A percentile compares a stretch with the other conserved stretches of the same genome.
phyloP scores from a whole-genome alignment of 2,113 vertebrate genomes.

The Peucedramus taeniatus region DNA sequence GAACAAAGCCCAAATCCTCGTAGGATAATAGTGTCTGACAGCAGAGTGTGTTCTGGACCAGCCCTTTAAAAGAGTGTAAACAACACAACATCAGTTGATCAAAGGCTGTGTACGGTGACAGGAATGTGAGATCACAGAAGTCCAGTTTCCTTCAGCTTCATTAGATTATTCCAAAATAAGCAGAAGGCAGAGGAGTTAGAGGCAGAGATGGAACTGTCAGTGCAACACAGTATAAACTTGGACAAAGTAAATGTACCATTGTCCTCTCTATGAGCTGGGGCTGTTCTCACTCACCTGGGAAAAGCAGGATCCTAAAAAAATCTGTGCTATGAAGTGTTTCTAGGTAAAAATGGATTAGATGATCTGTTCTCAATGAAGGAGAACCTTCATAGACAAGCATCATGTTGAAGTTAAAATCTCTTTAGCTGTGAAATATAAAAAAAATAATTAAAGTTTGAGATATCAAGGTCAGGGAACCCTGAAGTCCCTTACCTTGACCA shows the following conservation, averaged over 20 bases:
- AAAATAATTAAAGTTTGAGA: background rate
- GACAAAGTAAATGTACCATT: background rate
- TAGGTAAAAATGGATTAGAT: background rate
- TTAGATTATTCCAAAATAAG: background rate
- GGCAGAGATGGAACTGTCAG: background rate
- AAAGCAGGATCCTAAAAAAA: background rate
- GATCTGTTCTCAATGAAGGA: background rate
- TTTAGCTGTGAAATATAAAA: background rate
- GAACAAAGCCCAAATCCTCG: conserved; percentile 20
- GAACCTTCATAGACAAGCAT: background rate
- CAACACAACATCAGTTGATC: background rate
- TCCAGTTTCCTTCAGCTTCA: background rate
- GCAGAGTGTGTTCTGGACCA: background rate
- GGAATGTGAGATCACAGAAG: conserved; percentile 22
- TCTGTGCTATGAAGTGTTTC: background rate
- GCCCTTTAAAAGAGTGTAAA: background rate
- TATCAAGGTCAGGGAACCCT: background rate
- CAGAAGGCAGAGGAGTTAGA: background rate
- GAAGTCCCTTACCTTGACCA: background rate
- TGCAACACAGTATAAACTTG: background rate
- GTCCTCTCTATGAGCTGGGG: background rate
- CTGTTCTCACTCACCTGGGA: background rate
- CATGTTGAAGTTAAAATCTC: background rate
- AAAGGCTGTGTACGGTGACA: conserved; percentile 8
- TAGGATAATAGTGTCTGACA: conserved; percentile 14